Evolutionary conservation across 2,113 vertebrate species (phyloP), one percentile per base, ranked within the genome.

Genomic region (Carassius carassius): DNA sequence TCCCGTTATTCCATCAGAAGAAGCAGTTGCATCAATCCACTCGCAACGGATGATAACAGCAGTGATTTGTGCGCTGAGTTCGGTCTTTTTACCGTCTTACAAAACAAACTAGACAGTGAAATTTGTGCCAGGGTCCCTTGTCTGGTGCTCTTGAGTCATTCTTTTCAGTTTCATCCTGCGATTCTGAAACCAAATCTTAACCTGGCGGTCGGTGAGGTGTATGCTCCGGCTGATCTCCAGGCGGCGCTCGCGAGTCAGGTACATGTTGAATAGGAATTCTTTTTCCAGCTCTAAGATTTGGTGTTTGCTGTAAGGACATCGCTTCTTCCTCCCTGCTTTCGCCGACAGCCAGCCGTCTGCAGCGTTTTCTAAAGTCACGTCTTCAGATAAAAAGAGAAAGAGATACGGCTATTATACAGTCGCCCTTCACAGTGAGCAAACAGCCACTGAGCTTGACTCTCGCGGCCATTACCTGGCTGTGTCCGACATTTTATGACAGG

Each of bases 241-340:
- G 92, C 86, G 94, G 94, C 94, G 93, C 93, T 94, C 91, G 90
- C 78, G 78, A 58, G 62, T 90, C 87, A 91, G 81, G 83, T 88
- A 86, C 84, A 85, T 73, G 73, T 86, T 77, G 54, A 89, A 81
- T 44, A 90, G 63, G 23, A 87, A 87, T 29, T 88, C 85, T 21
- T 91, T 84, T 54, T 86, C 82, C 63, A 88, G 86, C 84, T 90
- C 86, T 80, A 86, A 69, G 10, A 85, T 87, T 83, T 89, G 88
- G 41, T 86, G 75, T 86, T 86, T 70, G 37, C 14, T 56, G 65
- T 72, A 47, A 7, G 88, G 65, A 58, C 67, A 74, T 63, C 85
- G 85, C 47, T 79, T 74, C 44, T 87, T 89, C 56, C 86, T 69
- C 25, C 83, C 72, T 0, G 67, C 74, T 65, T 83, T 62, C n/a